phyloP scores from a whole-genome alignment of 2,113 vertebrate genomes.

The Sclerurus mexicanus region DNA sequence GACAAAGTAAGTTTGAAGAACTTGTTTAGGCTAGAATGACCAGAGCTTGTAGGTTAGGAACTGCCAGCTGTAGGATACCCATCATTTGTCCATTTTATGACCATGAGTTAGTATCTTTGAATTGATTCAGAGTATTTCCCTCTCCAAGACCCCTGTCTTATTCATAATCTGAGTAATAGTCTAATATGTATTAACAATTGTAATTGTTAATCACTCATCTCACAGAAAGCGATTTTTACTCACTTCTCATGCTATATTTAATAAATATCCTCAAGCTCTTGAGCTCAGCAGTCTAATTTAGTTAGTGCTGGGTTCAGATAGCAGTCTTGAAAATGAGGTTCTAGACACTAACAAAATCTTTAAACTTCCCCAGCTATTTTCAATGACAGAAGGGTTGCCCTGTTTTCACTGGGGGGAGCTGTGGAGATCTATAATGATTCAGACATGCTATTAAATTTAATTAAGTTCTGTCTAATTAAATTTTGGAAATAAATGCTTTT shows the following conservation, averaged over 20 bases:
- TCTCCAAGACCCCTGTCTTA: background rate
- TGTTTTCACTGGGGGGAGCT: background rate
- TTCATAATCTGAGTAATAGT: background rate
- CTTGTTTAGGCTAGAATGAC: background rate
- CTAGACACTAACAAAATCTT: background rate
- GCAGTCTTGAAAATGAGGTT: background rate
- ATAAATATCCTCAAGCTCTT: background rate
- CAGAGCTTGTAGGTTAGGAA: background rate
- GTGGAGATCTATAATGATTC: background rate
- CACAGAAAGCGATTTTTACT: background rate
- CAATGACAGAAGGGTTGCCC: background rate
- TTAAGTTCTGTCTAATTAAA: background rate
- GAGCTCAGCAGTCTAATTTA: background rate
- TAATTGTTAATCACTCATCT: background rate
- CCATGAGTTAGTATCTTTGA: background rate
- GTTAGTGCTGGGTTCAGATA: background rate
- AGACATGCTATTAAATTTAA: background rate
- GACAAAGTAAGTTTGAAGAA: background rate
- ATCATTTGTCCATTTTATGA: background rate
- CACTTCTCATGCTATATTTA: background rate
- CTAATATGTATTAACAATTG: background rate
- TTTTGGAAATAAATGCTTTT: background rate
- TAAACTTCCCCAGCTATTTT: background rate
- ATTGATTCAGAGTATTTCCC: background rate
- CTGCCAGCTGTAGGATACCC: background rate